Percentiles rank a stretch among this genome's conserved stretches.
Evolutionary conservation across 1,140 invertebrate species (phyloP).

Genomic region (Nymphalis io): DNA sequence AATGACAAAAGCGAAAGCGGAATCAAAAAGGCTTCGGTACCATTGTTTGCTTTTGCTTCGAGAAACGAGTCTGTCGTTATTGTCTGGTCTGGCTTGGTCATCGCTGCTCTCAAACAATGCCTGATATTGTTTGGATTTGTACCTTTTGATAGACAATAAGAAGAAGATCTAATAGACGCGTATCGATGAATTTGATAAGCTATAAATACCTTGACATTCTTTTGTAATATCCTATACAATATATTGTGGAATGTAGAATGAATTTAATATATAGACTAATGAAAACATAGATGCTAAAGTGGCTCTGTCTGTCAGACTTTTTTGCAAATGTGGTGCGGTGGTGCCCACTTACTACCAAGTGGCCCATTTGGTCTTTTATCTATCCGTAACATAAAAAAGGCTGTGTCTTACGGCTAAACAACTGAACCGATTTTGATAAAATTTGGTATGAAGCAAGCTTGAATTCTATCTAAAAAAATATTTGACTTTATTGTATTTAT

Average conservation of each 20-base stretch:
- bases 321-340: too few species aligned
- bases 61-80: conserved; percentile 41
- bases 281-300: too few species aligned
- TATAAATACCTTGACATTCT: conserved; percentile 14
- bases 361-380: too few species aligned
- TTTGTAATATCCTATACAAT: neutral
- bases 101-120: conserved; percentile 55
- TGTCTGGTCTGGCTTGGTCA: conserved; percentile 48
- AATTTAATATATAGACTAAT: neutral
- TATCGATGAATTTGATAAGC: conserved; percentile 22
- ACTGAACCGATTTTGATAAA: too few species aligned
- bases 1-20: conserved; percentile 61
- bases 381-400: too few species aligned
- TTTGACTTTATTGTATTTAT: too few species aligned
- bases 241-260: neutral
- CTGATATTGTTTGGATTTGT: conserved; percentile 52
- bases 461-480: too few species aligned
- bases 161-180: conserved; percentile 22
- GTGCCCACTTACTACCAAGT: too few species aligned
- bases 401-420: too few species aligned
- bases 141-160: conserved; percentile 32
- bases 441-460: too few species aligned
- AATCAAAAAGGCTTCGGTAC: conserved; percentile 53
- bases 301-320: too few species aligned
- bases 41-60: conserved; percentile 56